Evolutionary conservation across 2,113 vertebrate genomes (phyloP).

Genomic region (Microcebus tavaratra): DNA sequence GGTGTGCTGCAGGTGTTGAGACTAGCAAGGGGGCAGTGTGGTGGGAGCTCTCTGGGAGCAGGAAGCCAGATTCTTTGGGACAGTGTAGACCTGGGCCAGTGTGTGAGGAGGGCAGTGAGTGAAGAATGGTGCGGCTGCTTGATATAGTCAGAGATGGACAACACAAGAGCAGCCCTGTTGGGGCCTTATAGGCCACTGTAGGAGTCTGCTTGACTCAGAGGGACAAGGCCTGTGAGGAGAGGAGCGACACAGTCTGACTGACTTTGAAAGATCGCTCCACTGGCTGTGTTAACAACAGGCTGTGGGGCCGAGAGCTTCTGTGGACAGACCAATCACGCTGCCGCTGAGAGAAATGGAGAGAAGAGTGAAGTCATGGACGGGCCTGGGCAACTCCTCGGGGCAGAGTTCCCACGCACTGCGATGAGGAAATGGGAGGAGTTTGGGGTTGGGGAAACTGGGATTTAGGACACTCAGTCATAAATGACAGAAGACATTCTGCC

Average conservation of each 20-base stretch:
- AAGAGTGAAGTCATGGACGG: background rate
- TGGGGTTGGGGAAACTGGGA: background rate
- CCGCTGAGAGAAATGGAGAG: background rate
- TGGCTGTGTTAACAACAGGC: too few species aligned
- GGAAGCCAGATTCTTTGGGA: background rate
- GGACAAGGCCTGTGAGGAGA: background rate
- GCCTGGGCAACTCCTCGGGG: background rate
- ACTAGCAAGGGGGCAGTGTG: background rate
- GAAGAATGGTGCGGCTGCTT: background rate
- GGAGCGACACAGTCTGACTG: too few species aligned
- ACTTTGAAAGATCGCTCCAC: background rate
- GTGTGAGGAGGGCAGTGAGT: background rate
- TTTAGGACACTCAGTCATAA: background rate
- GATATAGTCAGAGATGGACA: background rate
- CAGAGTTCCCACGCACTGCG: background rate
- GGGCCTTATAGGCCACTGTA: background rate
- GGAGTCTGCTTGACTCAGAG: background rate
- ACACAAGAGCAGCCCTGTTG: background rate
- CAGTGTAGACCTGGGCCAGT: too few species aligned
- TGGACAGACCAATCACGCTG: fast-evolving
- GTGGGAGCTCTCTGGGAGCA: background rate
- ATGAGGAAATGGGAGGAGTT: background rate
- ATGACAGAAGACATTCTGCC: background rate
- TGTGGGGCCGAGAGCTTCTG: fast-evolving
- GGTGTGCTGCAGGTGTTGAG: background rate